Evolutionary conservation across 2,888 invertebrate species (phyloP).

Genomic region (Cinara cedri): DNA sequence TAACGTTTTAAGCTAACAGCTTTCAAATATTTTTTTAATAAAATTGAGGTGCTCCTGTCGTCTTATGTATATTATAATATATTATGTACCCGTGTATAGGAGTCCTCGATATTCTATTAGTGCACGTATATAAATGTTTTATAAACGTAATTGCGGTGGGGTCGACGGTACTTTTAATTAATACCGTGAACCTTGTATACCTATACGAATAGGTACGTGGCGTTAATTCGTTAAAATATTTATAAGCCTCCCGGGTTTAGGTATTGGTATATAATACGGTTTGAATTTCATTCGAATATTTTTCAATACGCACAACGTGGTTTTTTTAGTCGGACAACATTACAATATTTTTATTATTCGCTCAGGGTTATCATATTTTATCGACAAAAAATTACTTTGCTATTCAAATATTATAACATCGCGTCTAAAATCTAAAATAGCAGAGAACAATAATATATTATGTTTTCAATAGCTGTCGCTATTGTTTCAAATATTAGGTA

Average conservation of each 20-base stretch:
- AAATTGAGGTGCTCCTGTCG: neutral
- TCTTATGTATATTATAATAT: too few species aligned
- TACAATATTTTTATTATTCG: slow-evolving; percentile 14
- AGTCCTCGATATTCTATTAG: neutral
- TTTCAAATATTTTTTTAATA: slow-evolving; percentile 10
- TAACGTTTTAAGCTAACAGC: neutral
- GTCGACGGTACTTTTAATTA: slow-evolving; percentile 45
- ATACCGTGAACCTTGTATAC: slow-evolving; percentile 41
- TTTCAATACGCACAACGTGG: slow-evolving; percentile 16
- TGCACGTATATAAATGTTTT: slow-evolving; percentile 10
- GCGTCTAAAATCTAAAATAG: neutral
- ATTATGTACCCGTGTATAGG: too few species aligned
- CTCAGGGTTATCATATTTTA: slow-evolving; percentile 9
- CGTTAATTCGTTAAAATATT: slow-evolving; percentile 43
- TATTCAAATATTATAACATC: slow-evolving; percentile 30
- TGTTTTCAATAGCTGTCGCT: neutral
- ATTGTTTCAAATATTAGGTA: too few species aligned
- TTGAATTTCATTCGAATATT: slow-evolving; percentile 40
- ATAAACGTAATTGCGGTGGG: slow-evolving; percentile 1
- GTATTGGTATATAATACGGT: neutral
- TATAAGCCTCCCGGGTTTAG: too few species aligned
- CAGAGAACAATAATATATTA: neutral
- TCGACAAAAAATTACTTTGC: slow-evolving; percentile 22
- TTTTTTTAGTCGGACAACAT: neutral
- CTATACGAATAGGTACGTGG: neutral